phyloP scores from a whole-genome alignment of 2,888 invertebrate species.

The Glyphotaelius pellucidus region DNA sequence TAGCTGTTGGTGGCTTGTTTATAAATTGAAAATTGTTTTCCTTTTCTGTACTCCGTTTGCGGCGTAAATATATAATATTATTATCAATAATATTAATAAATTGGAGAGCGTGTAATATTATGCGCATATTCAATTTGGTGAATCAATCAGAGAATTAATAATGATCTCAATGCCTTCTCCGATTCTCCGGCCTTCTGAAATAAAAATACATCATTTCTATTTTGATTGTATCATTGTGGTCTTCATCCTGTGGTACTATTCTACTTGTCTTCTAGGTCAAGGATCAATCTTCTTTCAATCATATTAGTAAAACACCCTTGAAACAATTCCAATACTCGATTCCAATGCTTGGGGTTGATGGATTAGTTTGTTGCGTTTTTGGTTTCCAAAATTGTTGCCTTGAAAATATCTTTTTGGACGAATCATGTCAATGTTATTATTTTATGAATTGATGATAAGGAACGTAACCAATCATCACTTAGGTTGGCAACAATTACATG shows the following conservation, averaged over 20 bases:
- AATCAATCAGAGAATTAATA: neutral
- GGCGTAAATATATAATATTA: neutral
- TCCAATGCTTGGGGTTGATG: neutral
- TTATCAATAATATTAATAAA: neutral
- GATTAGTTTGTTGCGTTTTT: neutral
- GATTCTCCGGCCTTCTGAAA: neutral
- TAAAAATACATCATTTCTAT: neutral
- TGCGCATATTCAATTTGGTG: conserved; percentile 20
- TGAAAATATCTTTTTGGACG: too few species aligned
- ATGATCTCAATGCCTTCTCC: neutral
- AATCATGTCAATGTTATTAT: too few species aligned
- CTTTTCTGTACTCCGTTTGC: neutral
- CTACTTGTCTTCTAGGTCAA: neutral
- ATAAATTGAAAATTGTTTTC: neutral
- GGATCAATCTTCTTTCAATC: neutral
- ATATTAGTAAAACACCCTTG: neutral
- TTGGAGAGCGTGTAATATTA: conserved; percentile 3
- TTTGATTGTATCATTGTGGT: neutral
- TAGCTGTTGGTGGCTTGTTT: neutral
- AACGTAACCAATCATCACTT: neutral
- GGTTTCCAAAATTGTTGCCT: neutral
- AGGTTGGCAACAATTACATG: neutral
- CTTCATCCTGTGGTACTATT: neutral
- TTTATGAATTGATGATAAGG: too few species aligned
- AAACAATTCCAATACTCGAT: neutral